These are phyloP conservation scores for Microplitis manilae DNA, from an alignment of 2,888 invertebrate species.

Conservation along the genomic window DNA sequence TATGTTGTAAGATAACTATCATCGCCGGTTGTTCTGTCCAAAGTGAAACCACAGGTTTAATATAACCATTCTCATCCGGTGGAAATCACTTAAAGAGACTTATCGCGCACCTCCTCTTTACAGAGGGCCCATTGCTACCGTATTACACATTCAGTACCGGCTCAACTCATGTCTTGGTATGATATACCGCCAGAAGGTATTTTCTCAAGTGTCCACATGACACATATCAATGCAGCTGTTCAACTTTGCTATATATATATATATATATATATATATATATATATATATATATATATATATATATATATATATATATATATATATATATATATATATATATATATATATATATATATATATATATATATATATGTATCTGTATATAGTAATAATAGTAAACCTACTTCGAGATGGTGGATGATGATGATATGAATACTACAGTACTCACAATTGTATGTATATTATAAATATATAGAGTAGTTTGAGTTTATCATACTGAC, in stretches of 20 bases:
- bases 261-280: not conserved
- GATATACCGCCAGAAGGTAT: slow-evolving; percentile 7
- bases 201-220: slow-evolving; percentile 20
- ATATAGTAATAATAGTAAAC: not conserved
- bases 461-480: not conserved
- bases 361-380: not conserved
- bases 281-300: not conserved
- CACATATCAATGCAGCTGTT: slow-evolving; percentile 8
- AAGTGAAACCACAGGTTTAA: slow-evolving; percentile 19
- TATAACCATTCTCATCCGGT: slow-evolving; percentile 35
- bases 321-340: not conserved
- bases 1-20: not conserved
- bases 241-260: not conserved
- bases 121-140: slow-evolving; percentile 8
- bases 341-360: too few relatives aligned
- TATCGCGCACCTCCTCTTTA: slow-evolving; percentile 32
- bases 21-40: slow-evolving; percentile 2
- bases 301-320: not conserved
- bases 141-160: slow-evolving; percentile 2
- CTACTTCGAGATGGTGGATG: not conserved
- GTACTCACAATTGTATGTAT: too few relatives aligned
- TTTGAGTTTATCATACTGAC: not conserved
- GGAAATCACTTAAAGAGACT: slow-evolving; percentile 38
- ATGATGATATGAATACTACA: not conserved
- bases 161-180: not conserved